Conservation (phyloP, 2,113 vertebrate genomes). For the Corapipo altera region DNA sequence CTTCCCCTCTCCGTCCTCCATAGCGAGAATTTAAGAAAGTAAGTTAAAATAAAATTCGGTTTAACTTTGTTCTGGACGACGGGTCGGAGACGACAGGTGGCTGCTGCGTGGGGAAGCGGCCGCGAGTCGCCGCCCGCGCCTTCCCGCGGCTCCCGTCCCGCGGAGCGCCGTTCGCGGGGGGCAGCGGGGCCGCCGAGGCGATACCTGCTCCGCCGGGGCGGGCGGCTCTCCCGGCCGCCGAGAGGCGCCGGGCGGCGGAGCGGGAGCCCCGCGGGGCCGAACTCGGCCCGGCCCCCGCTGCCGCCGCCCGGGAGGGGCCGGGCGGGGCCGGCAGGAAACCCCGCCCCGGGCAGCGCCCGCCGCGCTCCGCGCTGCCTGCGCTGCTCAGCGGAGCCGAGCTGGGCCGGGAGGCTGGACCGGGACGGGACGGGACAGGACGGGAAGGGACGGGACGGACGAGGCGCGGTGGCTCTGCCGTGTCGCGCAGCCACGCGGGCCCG, state of each 20-base stretch:
- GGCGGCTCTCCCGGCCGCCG: background rate
- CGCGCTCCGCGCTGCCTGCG: background rate
- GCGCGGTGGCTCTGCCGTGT: background rate
- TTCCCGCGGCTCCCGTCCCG: background rate
- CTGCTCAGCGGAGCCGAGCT: background rate
- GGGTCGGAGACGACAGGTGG: background rate
- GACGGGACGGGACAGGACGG: background rate
- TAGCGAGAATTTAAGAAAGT: background rate
- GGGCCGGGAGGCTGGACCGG: background rate
- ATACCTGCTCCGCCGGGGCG: background rate
- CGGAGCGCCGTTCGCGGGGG: background rate
- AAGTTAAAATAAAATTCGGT: background rate
- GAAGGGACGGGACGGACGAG: background rate
- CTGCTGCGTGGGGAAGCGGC: background rate
- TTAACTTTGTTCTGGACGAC: background rate
- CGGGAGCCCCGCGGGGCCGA: background rate
- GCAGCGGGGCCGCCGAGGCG: background rate
- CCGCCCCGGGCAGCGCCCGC: background rate
- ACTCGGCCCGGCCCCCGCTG: too few species aligned
- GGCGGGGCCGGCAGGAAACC: background rate
- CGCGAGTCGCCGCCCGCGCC: background rate
- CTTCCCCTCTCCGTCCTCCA: accelerated
- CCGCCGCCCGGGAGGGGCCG: background rate
- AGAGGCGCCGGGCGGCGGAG: background rate
- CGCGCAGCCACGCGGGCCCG: background rate